Evolutionary conservation across 2,888 invertebrate species (phyloP), one percentile per base, ranked within the genome.

Genomic region (Artemia sinica): DNA sequence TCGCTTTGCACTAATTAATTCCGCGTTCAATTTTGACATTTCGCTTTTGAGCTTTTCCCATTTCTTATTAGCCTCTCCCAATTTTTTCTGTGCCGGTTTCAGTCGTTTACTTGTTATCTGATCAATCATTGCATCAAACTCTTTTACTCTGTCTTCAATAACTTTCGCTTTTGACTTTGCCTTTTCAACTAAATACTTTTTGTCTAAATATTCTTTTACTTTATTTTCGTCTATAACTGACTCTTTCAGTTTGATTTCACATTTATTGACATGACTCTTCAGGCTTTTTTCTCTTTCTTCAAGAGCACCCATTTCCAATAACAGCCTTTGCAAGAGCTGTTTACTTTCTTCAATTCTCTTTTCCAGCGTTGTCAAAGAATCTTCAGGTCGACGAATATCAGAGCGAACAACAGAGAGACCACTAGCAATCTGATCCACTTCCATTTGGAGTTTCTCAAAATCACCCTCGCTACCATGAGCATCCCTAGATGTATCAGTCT

Each of bases 51-150:
- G 67, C 12, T 72, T 66, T 51, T 72, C 65, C 52, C 66, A 84
- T 71, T 85, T 84, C 73, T 84, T 85, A 0, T 79, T 80, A 0
- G 86, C 76, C 6, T 84, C 86, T 65, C 86, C 84, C 1, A 93
- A 84, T 67, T 81, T 83, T 68, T 84, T 86, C 75, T 89, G 86
- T 7, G 89, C 82, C 0, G 84, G 83, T 69, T 84, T 85, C 10
- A 89, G 84, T 72, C 83, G 84, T 1, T 83, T 84, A 0, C 84
- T 84, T 0, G 86, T 85, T n/a, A 87, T 81, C 0, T 83, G 82
- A 0, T 85, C 81, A 72, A 90, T 88, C 75, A 87, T 81, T 0
- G 79, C 79, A 68, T 85, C 85, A 0, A 90, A 81, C 12, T 79
- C 80, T 10, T 81, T 80, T 0, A 89, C 87, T 75, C 86, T 79